Conservation (phyloP, 2,113 vertebrate species). For the Saccopteryx bilineata region DNA sequence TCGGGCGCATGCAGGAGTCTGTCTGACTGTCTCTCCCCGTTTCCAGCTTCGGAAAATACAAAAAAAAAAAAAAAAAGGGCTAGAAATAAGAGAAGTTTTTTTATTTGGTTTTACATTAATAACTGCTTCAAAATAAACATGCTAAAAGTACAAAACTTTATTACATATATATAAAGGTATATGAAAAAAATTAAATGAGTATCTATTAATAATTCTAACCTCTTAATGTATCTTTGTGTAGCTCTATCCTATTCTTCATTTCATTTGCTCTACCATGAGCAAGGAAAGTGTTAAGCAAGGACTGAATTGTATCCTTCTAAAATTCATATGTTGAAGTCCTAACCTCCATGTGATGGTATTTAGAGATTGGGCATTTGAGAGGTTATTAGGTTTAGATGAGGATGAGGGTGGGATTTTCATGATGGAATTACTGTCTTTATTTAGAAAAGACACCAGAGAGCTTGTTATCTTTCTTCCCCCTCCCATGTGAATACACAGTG, state of each 20-base stretch:
- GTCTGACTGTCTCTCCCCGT: no score
- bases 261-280: neutral
- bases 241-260: neutral
- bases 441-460: neutral
- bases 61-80: no score
- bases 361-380: neutral
- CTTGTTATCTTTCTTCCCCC: neutral
- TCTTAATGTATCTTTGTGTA: neutral
- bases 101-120: slow-evolving; percentile 32
- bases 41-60: no score
- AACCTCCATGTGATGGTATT: neutral
- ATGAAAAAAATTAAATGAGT: slow-evolving; percentile 13
- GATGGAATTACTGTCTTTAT: neutral
- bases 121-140: slow-evolving; percentile 44
- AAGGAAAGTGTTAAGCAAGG: neutral
- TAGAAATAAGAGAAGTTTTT: slow-evolving; percentile 17
- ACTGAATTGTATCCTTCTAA: neutral
- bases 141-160: slow-evolving; percentile 26
- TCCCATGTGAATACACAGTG: neutral
- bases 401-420: neutral
- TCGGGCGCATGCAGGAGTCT: no score
- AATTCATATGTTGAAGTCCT: neutral
- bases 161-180: neutral
- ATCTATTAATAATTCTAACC: neutral
- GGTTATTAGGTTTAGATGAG: neutral